Evolutionary conservation across 2,888 invertebrate species (phyloP).

Genomic region (Hedya salicella): DNA sequence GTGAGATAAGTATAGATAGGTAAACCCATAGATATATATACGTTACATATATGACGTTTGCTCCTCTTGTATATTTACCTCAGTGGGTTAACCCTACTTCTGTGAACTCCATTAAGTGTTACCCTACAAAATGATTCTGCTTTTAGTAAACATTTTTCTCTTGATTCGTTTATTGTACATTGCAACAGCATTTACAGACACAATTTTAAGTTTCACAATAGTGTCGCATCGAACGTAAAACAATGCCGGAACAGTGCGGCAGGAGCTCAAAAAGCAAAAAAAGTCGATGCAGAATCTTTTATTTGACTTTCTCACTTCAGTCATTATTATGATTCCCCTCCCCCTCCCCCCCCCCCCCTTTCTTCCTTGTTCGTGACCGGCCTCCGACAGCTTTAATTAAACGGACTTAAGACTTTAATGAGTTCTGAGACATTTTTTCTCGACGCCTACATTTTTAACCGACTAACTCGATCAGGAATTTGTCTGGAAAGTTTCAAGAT

Average conservation of each 20-base stretch:
- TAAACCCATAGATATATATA: too few relatives aligned
- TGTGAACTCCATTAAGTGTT: too few relatives aligned
- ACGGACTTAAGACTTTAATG: constrained; percentile 74
- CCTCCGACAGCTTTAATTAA: constrained; percentile 70
- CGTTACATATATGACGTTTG: too few relatives aligned
- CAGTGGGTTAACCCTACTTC: too few relatives aligned
- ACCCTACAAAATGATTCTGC: not conserved
- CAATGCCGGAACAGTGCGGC: constrained; percentile 22
- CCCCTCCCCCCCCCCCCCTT: constrained; percentile 49
- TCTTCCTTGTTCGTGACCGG: too few relatives aligned
- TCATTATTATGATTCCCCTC: constrained; percentile 57
- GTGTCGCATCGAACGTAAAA: constrained; percentile 10
- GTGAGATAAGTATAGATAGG: too few relatives aligned
- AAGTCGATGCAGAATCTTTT: constrained; percentile 49
- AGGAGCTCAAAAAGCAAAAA: constrained; percentile 42
- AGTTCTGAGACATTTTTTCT: constrained; percentile 66
- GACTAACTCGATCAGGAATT: constrained; percentile 63
- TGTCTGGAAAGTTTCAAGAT: constrained; percentile 71
- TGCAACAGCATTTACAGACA: not conserved
- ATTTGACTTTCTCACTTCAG: constrained; percentile 48
- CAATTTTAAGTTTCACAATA: constrained; percentile 17
- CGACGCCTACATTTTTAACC: constrained; percentile 59
- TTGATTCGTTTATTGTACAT: not conserved
- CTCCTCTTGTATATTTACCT: too few relatives aligned
- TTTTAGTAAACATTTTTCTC: not conserved